Percentiles rank a stretch among this genome's conserved stretches.
phyloP scores from a whole-genome alignment of 2,113 vertebrate species.

The Dendrocopos noguchii region DNA sequence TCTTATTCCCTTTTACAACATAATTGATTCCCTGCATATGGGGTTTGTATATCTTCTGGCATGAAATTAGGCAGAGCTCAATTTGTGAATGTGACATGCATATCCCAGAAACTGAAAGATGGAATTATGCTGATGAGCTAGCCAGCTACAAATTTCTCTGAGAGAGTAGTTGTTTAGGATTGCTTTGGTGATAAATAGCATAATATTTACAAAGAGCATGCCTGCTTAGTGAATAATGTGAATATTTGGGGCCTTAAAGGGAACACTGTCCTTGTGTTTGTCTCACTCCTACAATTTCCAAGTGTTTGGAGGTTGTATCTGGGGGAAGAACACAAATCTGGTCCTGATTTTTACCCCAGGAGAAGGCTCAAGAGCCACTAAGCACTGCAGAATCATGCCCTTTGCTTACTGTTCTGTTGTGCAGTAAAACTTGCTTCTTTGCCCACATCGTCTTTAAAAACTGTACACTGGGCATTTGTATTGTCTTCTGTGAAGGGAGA shows the following conservation, averaged over 20 bases:
- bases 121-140: neutral
- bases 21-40: rapidly evolving
- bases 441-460: neutral
- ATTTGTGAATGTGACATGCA: neutral
- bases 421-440: neutral
- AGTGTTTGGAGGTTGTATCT: neutral
- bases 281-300: neutral
- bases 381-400: neutral
- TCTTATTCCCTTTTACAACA: neutral
- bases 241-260: neutral
- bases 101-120: neutral
- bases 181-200: neutral
- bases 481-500: neutral
- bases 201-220: neutral
- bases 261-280: rapidly evolving
- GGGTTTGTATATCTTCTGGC: neutral
- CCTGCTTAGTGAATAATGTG: neutral
- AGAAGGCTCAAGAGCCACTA: neutral
- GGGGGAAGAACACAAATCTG: rapidly evolving
- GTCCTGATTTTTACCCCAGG: neutral
- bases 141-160: neutral
- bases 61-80: neutral
- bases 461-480: neutral
- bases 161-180: neutral
- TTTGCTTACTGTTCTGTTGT: neutral